phyloP scores from a whole-genome alignment of 2,113 vertebrate genomes.

The Coracopsis vasa region DNA sequence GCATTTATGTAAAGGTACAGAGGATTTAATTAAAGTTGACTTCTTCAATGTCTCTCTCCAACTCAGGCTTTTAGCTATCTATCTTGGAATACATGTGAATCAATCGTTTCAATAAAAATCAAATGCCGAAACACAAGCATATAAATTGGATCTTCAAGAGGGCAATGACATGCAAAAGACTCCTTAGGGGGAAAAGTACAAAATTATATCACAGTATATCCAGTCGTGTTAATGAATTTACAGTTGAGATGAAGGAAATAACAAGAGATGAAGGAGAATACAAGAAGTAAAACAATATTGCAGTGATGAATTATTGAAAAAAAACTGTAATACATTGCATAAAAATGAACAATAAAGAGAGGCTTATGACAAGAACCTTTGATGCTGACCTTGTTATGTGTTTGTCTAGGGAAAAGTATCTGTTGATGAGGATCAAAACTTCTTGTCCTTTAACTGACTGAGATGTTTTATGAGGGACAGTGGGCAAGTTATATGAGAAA shows the following conservation, averaged over 20 bases:
- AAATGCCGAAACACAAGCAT: neutral
- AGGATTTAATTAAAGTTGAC: neutral
- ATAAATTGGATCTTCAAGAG: neutral
- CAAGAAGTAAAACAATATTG: neutral
- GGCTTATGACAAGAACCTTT: neutral
- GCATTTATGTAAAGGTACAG: neutral
- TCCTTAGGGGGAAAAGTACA: neutral
- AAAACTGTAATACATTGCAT: neutral
- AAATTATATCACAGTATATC: neutral
- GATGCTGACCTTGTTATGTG: neutral
- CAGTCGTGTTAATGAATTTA: neutral
- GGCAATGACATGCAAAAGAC: neutral
- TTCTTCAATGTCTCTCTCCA: neutral
- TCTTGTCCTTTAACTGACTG: neutral
- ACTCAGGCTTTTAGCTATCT: neutral
- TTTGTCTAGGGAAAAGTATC: neutral
- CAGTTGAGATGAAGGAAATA: neutral
- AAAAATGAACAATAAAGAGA: slow-evolving; percentile 6
- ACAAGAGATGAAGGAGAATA: neutral
- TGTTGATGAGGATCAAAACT: neutral
- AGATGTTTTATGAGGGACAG: neutral
- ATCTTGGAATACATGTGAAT: neutral
- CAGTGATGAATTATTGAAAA: neutral
- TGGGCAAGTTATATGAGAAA: neutral
- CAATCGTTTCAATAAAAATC: neutral